Evolutionary conservation across 2,797 vertebrate species (phyloP), one percentile per base, ranked within the genome.

Genomic region (Macroramphosus scolopax): DNA sequence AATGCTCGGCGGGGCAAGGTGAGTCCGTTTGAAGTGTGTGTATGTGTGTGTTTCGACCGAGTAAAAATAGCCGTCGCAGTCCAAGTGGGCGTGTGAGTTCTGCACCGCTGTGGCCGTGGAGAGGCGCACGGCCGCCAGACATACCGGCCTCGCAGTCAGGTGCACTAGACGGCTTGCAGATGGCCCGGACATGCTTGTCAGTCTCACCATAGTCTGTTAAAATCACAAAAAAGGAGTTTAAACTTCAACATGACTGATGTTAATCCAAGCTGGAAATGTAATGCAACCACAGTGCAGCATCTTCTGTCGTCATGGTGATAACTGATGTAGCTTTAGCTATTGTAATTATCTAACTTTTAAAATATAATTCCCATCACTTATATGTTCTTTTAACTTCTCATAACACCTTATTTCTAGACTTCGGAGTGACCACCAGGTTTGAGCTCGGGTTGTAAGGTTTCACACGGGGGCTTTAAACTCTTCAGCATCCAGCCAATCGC

Each of bases 1-100:
- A 82, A 82, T 84, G 76, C 77, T 67, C 68, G 72, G 53, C 51
- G 55, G 72, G n/a, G 41, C 29, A n/a, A 61, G 44, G 33, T 37
- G 58, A 72, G 54, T 43, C 45, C 11, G 50, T 78, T 86, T 81
- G 77, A 82, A 60, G 77, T 70, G 46, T 32, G 42, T 48, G 48
- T n/a, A 25, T 40, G 44, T 41, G 33, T 72, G 35, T 37, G 33
- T 36, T 63, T 41, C 62, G 44, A 36, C 13, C 1, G 26, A 41
- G 67, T 78, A 82, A 74, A 83, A 85, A 84, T 84, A 83, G 64
- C 52, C 10, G 24, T 44, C 51, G 66, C 57, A 28, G 63, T 50
- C 70, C 63, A 71, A 38, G 58, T 60, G 71, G 63, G 67, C 32
- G 47, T 74, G 63, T 60, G 37, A 16, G 43, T 46, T 70, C 52